Percentiles rank a stretch among this genome's conserved stretches.
phyloP scores from a whole-genome alignment of 2,797 vertebrate genomes.

The Rhinophrynus dorsalis region DNA sequence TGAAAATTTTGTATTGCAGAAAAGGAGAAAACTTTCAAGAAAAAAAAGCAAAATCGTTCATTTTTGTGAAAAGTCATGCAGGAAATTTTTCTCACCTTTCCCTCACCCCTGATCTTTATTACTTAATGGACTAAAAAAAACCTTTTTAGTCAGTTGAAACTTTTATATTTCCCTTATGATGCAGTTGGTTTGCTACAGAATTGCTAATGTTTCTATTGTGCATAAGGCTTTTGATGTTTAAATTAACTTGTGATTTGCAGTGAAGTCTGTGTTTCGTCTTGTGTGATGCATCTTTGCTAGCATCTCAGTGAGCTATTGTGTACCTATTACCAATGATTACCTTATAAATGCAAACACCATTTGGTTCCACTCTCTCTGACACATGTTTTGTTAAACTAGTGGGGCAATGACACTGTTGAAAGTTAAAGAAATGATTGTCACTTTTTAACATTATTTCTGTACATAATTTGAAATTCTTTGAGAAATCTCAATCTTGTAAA shows the following conservation, averaged over 20 bases:
- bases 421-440: constrained; percentile 75
- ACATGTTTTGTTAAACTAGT: constrained; percentile 87
- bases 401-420: constrained; percentile 73
- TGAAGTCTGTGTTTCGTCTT: constrained; percentile 76
- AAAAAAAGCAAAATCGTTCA: too few relatives aligned
- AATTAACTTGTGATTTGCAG: constrained; percentile 62
- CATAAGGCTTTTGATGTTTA: constrained; percentile 53
- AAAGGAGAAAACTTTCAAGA: too few relatives aligned
- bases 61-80: too few relatives aligned
- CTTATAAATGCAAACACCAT: constrained; percentile 89
- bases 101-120: too few relatives aligned
- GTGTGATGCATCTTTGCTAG: constrained; percentile 86
- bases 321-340: constrained; percentile 98
- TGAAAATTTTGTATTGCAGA: too few relatives aligned
- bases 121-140: too few relatives aligned
- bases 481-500: too few relatives aligned
- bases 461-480: background rate
- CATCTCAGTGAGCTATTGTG: constrained; percentile 93
- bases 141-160: too few relatives aligned
- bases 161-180: too few relatives aligned
- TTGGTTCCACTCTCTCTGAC: constrained; percentile 96
- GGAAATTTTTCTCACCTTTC: too few relatives aligned
- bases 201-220: too few relatives aligned
- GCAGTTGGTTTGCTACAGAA: too few relatives aligned
- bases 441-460: constrained; percentile 8